Evolutionary conservation across 2,113 vertebrate genomes (phyloP).

Genomic region (Apus apus): DNA sequence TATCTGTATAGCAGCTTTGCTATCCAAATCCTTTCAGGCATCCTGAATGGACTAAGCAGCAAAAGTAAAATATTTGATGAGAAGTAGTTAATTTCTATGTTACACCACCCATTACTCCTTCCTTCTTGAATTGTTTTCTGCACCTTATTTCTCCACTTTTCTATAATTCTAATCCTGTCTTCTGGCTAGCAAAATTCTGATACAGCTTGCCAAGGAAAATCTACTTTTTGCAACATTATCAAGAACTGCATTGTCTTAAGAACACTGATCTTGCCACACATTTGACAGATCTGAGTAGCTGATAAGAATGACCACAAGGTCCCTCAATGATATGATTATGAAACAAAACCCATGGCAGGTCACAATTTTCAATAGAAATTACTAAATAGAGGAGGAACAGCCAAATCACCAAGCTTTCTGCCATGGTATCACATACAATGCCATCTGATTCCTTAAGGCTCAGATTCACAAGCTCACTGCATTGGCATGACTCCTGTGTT

Average conservation of each 20-base stretch:
- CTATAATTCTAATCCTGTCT: background rate
- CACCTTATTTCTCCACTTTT: background rate
- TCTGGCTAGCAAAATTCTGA: background rate
- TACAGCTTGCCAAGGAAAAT: background rate
- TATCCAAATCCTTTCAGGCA: background rate
- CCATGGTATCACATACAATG: background rate
- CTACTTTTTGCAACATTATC: background rate
- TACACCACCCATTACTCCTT: background rate
- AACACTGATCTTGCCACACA: background rate
- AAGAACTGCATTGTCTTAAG: background rate
- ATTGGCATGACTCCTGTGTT: background rate
- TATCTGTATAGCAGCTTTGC: background rate
- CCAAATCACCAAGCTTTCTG: background rate
- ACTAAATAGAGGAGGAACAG: background rate
- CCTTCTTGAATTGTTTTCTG: background rate
- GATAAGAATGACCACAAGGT: background rate
- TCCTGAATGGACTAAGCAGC: background rate
- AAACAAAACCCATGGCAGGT: background rate
- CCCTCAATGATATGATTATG: background rate
- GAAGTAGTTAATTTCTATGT: background rate
- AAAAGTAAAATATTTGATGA: background rate
- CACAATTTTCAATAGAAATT: background rate
- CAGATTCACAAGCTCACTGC: background rate
- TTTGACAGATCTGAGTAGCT: background rate
- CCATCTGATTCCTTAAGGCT: background rate